These are phyloP conservation scores for Galerucella calmariensis DNA, from an alignment of 2,888 invertebrate species.

Conservation along the genomic window DNA sequence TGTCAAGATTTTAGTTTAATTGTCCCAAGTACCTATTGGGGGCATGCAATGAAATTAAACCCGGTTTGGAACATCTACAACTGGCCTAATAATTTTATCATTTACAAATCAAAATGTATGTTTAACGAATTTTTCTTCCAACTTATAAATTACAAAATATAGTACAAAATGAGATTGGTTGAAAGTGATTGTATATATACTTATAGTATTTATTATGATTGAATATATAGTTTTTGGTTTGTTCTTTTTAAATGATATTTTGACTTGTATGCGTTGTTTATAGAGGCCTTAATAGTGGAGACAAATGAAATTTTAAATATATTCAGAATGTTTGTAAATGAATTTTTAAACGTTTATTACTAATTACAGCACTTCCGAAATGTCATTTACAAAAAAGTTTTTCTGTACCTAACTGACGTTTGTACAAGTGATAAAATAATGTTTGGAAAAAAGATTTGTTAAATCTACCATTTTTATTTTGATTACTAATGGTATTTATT, in stretches of 20 bases:
- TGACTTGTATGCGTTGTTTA: constrained; percentile 32
- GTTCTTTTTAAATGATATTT: constrained; percentile 33
- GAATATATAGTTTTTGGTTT: constrained; percentile 40
- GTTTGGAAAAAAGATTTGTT: constrained; percentile 44
- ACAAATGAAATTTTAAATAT: constrained; percentile 23
- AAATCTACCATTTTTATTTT: constrained; percentile 42
- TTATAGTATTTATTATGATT: constrained; percentile 45
- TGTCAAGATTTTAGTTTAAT: neutral
- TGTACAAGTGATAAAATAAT: too few species aligned
- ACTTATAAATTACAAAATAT: constrained; percentile 38
- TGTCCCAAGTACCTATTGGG: neutral
- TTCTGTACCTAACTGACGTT: too few species aligned
- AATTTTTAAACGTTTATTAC: neutral
- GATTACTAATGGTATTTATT: constrained; percentile 52
- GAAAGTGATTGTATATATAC: constrained; percentile 43
- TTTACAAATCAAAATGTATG: constrained; percentile 32
- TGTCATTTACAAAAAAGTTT: constrained; percentile 34
- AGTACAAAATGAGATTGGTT: constrained; percentile 47
- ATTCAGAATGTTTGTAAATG: constrained; percentile 13
- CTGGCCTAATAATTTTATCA: constrained; percentile 34
- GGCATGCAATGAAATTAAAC: neutral
- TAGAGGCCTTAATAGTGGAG: constrained; percentile 47
- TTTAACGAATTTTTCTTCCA: constrained; percentile 41
- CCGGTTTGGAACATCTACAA: neutral
- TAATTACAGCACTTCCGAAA: constrained; percentile 39